Percentiles rank a stretch among this genome's conserved stretches.
Conservation (phyloP, 2,888 invertebrate genomes). For the Mythimna vitellina region DNA sequence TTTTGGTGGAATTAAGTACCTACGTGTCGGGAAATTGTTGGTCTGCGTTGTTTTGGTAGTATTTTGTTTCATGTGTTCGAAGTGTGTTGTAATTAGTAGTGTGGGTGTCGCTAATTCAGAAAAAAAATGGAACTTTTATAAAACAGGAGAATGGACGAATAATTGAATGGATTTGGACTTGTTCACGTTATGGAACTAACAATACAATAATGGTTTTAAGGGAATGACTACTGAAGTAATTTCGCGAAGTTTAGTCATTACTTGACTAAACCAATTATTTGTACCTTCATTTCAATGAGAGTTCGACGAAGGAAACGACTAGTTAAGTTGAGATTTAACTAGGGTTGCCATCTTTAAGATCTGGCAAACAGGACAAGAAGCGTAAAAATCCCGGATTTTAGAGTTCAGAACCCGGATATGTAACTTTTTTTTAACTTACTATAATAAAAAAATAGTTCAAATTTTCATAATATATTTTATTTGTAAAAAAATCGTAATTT, state of each 20-base stretch:
- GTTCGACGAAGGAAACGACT: not conserved
- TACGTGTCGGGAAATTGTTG: constrained; percentile 26
- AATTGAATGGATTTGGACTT: too few relatives aligned
- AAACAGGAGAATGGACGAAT: not conserved
- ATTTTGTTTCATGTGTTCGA: constrained; percentile 30
- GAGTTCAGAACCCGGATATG: too few relatives aligned
- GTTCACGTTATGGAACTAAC: not conserved
- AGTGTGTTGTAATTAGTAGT: not conserved
- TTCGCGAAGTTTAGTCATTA: too few relatives aligned
- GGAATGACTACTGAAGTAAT: not conserved
- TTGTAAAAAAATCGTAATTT: too few relatives aligned
- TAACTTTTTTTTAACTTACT: too few relatives aligned
- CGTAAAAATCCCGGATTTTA: too few relatives aligned
- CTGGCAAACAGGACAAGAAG: too few relatives aligned
- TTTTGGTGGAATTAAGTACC: constrained; percentile 22
- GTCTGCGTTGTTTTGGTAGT: constrained; percentile 23
- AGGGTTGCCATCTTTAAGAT: too few relatives aligned
- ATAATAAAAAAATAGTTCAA: too few relatives aligned
- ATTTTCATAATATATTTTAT: too few relatives aligned
- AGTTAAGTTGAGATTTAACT: not conserved
- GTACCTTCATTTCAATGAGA: not conserved
- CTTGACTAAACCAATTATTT: not conserved
- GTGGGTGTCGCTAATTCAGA: too few relatives aligned
- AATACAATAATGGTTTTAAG: not conserved
- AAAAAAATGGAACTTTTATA: too few relatives aligned